Base-by-base conservation (phyloP, 2,888 invertebrate species). In the Agapostemon virescens region DNA sequence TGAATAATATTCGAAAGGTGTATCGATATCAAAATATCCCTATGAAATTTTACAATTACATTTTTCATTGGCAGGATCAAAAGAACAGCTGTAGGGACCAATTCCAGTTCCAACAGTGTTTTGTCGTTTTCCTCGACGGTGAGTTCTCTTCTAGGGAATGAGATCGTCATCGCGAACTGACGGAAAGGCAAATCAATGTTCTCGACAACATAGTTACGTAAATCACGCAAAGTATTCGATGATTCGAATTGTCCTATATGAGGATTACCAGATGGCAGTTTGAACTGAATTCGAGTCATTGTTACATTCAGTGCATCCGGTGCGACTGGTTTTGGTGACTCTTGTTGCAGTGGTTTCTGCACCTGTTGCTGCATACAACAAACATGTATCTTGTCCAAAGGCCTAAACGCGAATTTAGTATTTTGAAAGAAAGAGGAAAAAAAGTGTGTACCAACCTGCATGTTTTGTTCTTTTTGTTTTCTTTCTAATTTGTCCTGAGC, bases 401-500 rank as follows among this genome's bases (percentile, higher is more conserved):
- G 23, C 67, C 42, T 9, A 77, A 76, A 13, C 64, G 52, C 36
- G 52, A 45, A 33, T 55, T 5, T n/a, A 45, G 20, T 11, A 13
- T 55, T 55, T 15, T 17, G 26, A 23, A 38, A 38, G 11, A 20
- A 40, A 17, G 23, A 20, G 55, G 20, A 33, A 0, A 20, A 17
- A 20, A 20, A 2, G 20, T 3, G 9, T 30, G 33, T 45, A 76
- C 70, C 55, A 71, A 92, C 91, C 88, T 91, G 89, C 20, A 87
- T 40, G 20, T 86, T 87, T 30, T 86, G 71, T 80, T 91, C 90
- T 64, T 91, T 93, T 30, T 94, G 93, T 45, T 94, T 94, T 17
- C 96, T 91, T 90, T 96, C 96, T 0, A 95, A 95, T 89, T 97
- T 95, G 92, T 98, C 98, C 90, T 96, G 96, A 0, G 96, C 97